Evolutionary conservation across 2,797 vertebrate genomes (phyloP).

Genomic region (Neopelma chrysocephalum): DNA sequence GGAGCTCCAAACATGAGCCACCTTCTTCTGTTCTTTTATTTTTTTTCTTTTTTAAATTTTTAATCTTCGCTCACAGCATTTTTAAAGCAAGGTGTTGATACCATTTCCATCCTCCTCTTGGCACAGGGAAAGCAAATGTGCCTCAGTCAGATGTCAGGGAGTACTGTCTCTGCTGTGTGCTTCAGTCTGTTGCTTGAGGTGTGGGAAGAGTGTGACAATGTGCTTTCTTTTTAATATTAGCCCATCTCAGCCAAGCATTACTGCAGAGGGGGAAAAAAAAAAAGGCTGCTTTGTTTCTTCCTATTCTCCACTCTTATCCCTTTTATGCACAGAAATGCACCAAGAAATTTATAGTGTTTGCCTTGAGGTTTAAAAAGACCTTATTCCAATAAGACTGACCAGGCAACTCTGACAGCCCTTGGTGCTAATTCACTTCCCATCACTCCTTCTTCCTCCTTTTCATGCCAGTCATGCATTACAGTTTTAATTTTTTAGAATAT

Average conservation of each 20-base stretch:
- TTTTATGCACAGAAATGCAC: neutral
- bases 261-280: neutral
- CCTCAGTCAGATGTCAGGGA: constrained; percentile 48
- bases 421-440: neutral
- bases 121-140: constrained; percentile 21
- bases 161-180: constrained; percentile 17
- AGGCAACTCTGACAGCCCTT: neutral
- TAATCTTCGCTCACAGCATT: constrained; percentile 1
- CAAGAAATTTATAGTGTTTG: neutral
- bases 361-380: neutral
- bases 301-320: neutral
- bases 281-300: neutral
- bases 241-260: constrained; percentile 50
- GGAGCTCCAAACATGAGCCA: neutral
- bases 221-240: constrained; percentile 66
- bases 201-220: constrained; percentile 58
- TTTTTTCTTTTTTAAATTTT: too few relatives aligned
- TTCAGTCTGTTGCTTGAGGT: constrained; percentile 42
- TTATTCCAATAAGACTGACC: neutral
- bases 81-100: constrained; percentile 48
- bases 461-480: neutral
- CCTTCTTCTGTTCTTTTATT: neutral
- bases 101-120: constrained; percentile 21
- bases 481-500: neutral
- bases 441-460: neutral